Base-by-base conservation (phyloP, 2,888 invertebrate species). In the Nysson spinosus region DNA sequence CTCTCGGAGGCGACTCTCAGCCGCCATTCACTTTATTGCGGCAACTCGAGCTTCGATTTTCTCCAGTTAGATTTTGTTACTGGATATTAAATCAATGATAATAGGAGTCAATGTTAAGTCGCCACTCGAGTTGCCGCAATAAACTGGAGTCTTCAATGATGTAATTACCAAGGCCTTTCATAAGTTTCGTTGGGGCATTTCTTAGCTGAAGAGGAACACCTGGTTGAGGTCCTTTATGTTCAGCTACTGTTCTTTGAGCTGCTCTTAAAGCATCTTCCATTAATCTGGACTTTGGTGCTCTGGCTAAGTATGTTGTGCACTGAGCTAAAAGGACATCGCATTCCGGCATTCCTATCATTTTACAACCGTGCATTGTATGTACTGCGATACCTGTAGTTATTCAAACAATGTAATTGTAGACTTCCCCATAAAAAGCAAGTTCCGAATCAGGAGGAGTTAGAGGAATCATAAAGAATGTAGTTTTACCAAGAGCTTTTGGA, bases 271-370 rank as follows among this genome's bases (percentile, higher is more conserved):
- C 92, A 49, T 86, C 78, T 72, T 91, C 91, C 56, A 88, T 87
- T 7, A 85, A 52, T 63, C 86, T 78, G 4, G 93, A 94, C 84
- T 95, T 95, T 4, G 92, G 92, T 4, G 95, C 94, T 77, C 93
- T 88, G 0, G 95, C 93, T 42, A 95, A 88, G 81, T 95, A 92
- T 44, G 93, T 92, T 1, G 92, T 93, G 81, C 94, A 93, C 81
- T 95, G 94, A 9, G 93, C 94, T 19, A 96, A 85, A 47, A 94
- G 87, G 7, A 94, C 92, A 83, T 94, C 93, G 78, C 93, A 92
- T 80, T 95, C 95, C 0, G 95, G 95, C 93, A 93, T 93, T 5
- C 95, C 95, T 30, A 95, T 88, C 64, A 93, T 89, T 83, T 95
- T 94, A 79, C 94, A 94, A 1, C 93, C 94, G 75, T 94, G 93